phyloP scores from a whole-genome alignment of 2,113 vertebrate species.

The Sterrhoptilus dennistouni region DNA sequence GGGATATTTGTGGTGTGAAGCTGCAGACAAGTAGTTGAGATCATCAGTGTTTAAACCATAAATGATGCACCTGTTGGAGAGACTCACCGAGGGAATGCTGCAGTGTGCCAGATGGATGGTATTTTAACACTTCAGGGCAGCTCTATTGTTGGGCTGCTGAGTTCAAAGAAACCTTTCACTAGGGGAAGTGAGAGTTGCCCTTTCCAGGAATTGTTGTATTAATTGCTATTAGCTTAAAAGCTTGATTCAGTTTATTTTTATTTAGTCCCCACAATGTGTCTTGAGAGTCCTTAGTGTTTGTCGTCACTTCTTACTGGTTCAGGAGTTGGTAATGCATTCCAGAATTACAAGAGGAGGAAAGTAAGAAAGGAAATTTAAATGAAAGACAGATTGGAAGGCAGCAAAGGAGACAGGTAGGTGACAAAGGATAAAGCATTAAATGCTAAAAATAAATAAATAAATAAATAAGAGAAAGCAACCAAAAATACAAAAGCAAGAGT shows the following conservation, averaged over 20 bases:
- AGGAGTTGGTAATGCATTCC: not conserved
- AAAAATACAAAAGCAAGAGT: not conserved
- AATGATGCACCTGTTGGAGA: not conserved
- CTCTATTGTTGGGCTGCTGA: not conserved
- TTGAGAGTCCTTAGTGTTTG: not conserved
- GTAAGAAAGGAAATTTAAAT: not conserved
- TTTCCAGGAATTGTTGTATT: not conserved
- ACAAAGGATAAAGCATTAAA: not conserved
- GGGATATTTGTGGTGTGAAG: not conserved
- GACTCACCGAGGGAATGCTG: not conserved
- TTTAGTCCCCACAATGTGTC: not conserved
- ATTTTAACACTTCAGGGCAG: not conserved
- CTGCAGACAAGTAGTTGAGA: slow-evolving; percentile 4
- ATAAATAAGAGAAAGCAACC: too few relatives aligned
- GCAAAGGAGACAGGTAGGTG: not conserved
- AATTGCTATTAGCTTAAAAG: not conserved
- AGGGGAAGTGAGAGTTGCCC: not conserved
- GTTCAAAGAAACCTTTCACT: not conserved
- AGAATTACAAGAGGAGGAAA: not conserved
- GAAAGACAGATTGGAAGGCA: not conserved
- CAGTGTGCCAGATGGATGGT: not conserved
- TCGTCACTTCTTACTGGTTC: not conserved
- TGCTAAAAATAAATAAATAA: not conserved
- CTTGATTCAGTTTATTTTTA: not conserved
- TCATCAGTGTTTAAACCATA: not conserved